phyloP scores from a whole-genome alignment of 2,113 vertebrate species.

The Agapornis roseicollis region DNA sequence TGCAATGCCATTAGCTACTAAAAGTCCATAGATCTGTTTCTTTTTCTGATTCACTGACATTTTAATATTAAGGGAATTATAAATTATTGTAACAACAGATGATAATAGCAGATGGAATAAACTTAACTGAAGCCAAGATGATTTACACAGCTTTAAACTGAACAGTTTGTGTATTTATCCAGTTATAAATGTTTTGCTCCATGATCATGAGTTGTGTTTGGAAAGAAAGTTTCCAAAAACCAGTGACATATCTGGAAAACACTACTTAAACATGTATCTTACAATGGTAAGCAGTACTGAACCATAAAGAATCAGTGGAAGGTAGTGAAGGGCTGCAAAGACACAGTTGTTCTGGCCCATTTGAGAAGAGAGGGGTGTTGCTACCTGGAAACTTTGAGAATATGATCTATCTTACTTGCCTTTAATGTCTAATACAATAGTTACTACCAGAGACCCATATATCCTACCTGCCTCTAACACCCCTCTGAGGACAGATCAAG shows the following conservation, averaged over 20 bases:
- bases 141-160: constrained; percentile 63
- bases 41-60: constrained; percentile 64
- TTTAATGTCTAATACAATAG: not conserved
- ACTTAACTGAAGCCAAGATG: constrained; percentile 63
- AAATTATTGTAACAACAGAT: constrained; percentile 72
- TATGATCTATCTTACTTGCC: not conserved
- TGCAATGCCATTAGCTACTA: constrained; percentile 53
- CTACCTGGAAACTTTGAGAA: not conserved
- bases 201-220: not conserved
- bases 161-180: constrained; percentile 59
- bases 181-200: constrained; percentile 49
- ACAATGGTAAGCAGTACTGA: not conserved
- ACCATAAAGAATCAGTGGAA: not conserved
- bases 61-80: constrained; percentile 66
- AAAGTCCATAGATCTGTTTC: constrained; percentile 48
- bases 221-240: constrained; percentile 28
- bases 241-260: not conserved
- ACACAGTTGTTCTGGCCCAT: not conserved
- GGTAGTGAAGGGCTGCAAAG: not conserved
- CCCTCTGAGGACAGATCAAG: not conserved
- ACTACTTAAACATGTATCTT: not conserved
- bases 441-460: not conserved
- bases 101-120: constrained; percentile 78
- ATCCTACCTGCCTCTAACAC: not conserved
- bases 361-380: not conserved